Percentiles rank a stretch among this genome's conserved stretches.
Conservation (phyloP, 2,113 vertebrate genomes). For the Podarcis cretensis region DNA sequence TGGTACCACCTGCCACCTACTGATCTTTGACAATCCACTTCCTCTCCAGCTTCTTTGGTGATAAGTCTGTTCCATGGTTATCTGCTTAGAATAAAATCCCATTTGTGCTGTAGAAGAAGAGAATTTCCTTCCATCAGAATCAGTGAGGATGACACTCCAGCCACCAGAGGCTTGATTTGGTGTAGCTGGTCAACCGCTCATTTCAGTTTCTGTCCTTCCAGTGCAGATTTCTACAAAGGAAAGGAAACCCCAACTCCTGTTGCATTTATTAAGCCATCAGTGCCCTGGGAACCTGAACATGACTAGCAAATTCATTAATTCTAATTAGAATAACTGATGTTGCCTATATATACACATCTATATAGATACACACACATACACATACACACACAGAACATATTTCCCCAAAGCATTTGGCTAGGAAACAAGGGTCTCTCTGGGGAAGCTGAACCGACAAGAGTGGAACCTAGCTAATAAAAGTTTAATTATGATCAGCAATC, state of each 20-base stretch:
- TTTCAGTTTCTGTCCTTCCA: neutral
- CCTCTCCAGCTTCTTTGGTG: neutral
- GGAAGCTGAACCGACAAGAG: conserved; percentile 55
- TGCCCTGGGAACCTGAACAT: conserved; percentile 14
- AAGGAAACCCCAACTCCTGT: neutral
- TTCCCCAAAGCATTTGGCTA: conserved; percentile 41
- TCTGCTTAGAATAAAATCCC: neutral
- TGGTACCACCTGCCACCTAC: neutral
- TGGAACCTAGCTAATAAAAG: conserved; percentile 71
- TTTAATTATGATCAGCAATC: conserved; percentile 74
- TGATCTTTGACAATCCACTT: neutral
- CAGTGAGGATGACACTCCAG: neutral
- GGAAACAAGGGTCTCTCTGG: conserved; percentile 45
- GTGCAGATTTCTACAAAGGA: conserved; percentile 31
- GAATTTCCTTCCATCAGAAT: neutral
- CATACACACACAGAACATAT: neutral
- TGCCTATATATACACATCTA: no score
- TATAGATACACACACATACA: neutral
- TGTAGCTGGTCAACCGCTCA: neutral
- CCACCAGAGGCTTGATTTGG: neutral
- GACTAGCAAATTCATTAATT: conserved; percentile 52
- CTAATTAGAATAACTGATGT: conserved; percentile 32
- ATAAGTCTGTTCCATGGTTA: neutral
- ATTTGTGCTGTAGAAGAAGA: conserved; percentile 1
- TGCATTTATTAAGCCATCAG: conserved; percentile 30